phyloP scores from a whole-genome alignment of 1,140 invertebrate species.

The Bombus impatiens region DNA sequence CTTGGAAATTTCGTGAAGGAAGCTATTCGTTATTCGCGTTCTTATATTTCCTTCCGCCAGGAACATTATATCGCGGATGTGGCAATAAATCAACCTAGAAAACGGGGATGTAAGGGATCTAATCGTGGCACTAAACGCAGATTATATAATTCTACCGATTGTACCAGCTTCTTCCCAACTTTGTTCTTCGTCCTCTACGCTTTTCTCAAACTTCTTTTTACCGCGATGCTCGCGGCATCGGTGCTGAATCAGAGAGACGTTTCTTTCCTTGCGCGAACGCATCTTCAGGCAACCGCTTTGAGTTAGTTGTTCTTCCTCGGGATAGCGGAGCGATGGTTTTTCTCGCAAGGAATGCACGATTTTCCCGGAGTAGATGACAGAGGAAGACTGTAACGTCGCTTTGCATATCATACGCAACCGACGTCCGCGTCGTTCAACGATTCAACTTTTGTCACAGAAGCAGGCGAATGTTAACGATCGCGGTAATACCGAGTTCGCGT shows the following conservation, averaged over 20 bases:
- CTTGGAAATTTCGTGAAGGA: no score
- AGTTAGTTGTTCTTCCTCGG: slow-evolving; percentile 23
- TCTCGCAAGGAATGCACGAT: not conserved
- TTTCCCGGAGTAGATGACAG: no score
- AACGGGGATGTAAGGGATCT: slow-evolving; percentile 69
- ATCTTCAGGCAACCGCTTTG: slow-evolving; percentile 13
- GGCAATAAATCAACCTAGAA: slow-evolving; percentile 85
- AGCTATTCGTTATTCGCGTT: not conserved
- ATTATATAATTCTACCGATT: slow-evolving; percentile 85
- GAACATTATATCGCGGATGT: slow-evolving; percentile 88
- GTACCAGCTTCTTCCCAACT: slow-evolving; percentile 80
- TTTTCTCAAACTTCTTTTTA: no score
- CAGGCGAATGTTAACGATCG: slow-evolving; percentile 12
- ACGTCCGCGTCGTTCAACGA: slow-evolving; percentile 6
- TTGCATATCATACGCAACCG: not conserved
- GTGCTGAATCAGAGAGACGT: not conserved
- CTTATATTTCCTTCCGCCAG: slow-evolving; percentile 56
- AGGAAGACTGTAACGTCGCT: not conserved
- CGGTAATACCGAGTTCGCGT: slow-evolving; percentile 38
- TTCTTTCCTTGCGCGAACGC: not conserved
- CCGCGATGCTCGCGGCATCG: not conserved
- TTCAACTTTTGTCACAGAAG: not conserved
- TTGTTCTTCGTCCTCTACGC: not conserved
- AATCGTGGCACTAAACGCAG: slow-evolving; percentile 84
- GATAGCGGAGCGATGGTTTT: not conserved